phyloP scores from a whole-genome alignment of 2,113 vertebrate species.

The Falcunculus frontatus region DNA sequence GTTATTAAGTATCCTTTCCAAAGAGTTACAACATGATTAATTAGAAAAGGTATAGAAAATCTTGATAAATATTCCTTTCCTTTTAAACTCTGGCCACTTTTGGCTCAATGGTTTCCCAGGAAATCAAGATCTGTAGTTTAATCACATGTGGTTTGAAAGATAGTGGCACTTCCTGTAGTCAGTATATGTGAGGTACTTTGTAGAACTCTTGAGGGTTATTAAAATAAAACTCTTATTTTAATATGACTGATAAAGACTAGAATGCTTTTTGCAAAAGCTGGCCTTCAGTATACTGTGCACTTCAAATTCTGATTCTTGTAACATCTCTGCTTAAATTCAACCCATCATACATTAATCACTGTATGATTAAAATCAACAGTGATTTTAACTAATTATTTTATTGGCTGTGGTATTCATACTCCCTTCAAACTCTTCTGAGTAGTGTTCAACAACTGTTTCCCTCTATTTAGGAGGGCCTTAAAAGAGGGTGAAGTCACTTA shows the following conservation, averaged over 20 bases:
- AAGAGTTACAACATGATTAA: not conserved
- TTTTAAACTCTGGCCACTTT: not conserved
- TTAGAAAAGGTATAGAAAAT: not conserved
- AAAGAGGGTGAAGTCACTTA: not conserved
- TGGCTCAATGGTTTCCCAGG: not conserved
- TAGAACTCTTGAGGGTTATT: not conserved
- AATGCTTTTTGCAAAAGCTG: not conserved
- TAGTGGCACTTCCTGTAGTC: not conserved
- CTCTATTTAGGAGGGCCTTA: not conserved
- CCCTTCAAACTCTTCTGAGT: not conserved
- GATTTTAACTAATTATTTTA: not conserved
- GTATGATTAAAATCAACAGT: not conserved
- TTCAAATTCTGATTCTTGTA: not conserved
- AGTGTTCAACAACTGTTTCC: not conserved
- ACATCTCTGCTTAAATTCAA: not conserved
- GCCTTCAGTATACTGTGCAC: not conserved
- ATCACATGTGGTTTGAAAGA: not conserved
- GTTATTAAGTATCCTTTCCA: not conserved
- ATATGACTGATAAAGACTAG: not conserved
- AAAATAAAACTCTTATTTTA: not conserved
- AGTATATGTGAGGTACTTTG: not conserved
- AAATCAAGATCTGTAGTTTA: not conserved
- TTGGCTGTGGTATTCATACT: not conserved
- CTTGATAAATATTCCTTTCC: not conserved
- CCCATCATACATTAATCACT: not conserved